These are phyloP conservation scores for Hydrotaea cyrtoneurina DNA, from an alignment of 2,888 invertebrate species.

Conservation along the genomic window DNA sequence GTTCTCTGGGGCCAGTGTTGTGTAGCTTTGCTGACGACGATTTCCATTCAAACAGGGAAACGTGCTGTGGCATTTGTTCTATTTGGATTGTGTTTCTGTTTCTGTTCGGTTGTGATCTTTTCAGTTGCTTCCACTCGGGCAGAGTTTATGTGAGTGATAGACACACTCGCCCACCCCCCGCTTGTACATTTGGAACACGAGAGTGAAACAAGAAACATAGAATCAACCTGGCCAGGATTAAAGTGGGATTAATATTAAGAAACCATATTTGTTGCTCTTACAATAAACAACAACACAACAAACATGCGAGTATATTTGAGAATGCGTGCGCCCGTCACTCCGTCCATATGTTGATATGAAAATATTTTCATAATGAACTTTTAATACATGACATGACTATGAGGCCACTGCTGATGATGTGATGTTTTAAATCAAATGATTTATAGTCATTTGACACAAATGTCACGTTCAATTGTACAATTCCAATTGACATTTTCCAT, in stretches of 20 bases:
- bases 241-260: constrained; percentile 64
- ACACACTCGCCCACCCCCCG: neutral
- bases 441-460: constrained; percentile 24
- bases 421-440: constrained; percentile 24
- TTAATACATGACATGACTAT: neutral
- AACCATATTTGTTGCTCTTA: constrained; percentile 62
- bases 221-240: constrained; percentile 64
- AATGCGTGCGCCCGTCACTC: neutral
- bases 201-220: constrained; percentile 31
- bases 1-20: neutral
- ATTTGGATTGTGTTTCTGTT: constrained; percentile 28
- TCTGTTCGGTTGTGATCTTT: neutral
- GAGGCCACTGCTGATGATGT: neutral
- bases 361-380: neutral
- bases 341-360: no score
- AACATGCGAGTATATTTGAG: neutral
- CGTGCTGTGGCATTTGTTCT: constrained; percentile 52
- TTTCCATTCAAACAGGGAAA: constrained; percentile 63
- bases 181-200: neutral
- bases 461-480: constrained; percentile 47
- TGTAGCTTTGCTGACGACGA: constrained; percentile 31
- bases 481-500: constrained; percentile 3
- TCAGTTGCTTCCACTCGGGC: constrained; percentile 34
- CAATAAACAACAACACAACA: constrained; percentile 51
- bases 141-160: constrained; percentile 38